Evolutionary conservation across 53 echinoderm and acorn worm species (phyloP).

Genomic region (Holothuria leucospilota): DNA sequence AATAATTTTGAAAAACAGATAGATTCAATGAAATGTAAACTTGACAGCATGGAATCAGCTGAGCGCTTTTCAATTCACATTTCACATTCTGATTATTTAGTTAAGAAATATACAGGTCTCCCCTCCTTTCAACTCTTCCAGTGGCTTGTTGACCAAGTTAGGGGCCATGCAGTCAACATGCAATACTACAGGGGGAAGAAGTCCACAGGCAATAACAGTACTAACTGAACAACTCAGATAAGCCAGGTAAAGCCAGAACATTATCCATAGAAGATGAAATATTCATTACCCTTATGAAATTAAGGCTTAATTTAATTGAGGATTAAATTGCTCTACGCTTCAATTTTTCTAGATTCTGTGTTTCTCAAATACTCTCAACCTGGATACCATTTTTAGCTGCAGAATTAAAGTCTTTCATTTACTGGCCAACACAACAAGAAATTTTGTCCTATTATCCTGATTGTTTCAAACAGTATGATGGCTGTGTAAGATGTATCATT

Average conservation of each 20-base stretch:
- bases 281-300: neutral
- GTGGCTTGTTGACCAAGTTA: constrained; percentile 55
- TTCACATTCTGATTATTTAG: too few relatives aligned
- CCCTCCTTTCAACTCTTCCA: constrained; percentile 51
- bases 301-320: constrained; percentile 51
- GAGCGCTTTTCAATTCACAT: too few relatives aligned
- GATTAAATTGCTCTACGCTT: constrained; percentile 61
- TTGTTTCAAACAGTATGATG: too few relatives aligned
- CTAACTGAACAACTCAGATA: constrained; percentile 49
- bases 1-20: too few relatives aligned
- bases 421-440: too few relatives aligned
- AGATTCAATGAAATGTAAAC: too few relatives aligned
- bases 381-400: neutral
- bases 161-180: constrained; percentile 43
- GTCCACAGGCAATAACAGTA: constrained; percentile 41
- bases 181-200: constrained; percentile 61
- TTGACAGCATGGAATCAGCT: too few relatives aligned
- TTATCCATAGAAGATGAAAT: constrained; percentile 60
- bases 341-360: constrained; percentile 45
- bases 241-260: constrained; percentile 48
- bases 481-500: too few relatives aligned
- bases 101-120: too few relatives aligned
- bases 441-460: too few relatives aligned
- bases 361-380: constrained; percentile 65
- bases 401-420: too few relatives aligned